Evolutionary conservation across 2,888 invertebrate species (phyloP), one percentile per base, ranked within the genome.

Genomic region (Trilocha varians): DNA sequence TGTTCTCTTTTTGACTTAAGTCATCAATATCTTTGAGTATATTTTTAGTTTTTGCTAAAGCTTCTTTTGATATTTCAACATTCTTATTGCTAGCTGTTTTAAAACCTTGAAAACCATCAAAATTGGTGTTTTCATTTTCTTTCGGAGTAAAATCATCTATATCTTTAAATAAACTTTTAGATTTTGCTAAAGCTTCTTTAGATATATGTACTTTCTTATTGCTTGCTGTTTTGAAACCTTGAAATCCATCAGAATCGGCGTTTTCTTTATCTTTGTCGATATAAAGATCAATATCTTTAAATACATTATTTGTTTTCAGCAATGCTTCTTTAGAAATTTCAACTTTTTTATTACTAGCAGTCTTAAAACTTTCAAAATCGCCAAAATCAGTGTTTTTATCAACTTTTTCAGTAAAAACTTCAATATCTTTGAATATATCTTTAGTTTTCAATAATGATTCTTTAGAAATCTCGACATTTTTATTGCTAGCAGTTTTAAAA

Each of bases 201-300:
- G 76, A 73, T 40, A 79, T 53, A 16, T 47, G 46, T 13, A 83
- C 63, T 9, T 51, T 44, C 52, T 75, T 78, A 36, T 78, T 77
- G 45, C 61, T 72, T 15, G 78, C 82, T n/a, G 75, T 75, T 53
- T 63, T 57, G 52, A 84, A 83, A 11, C 72, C 78, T 33, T 36
- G 25, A 35, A 41, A 43, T 38, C 46, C 39, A 8, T 18, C 2
- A 48, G 42, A n/a, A 71, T 46, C n/a, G n/a, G 14, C 32, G n/a
- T 40, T 44, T 32, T 3, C 36, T 13, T 15, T 16, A 13, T 15
- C n/a, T n/a, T n/a, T n/a, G n/a, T 15, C 1, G 16, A 13, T 15
- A 40, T 15, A 15, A 16, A 13, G 8, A 41, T 52, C 47, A 38
- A 52, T 54, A 49, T 72, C 58, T 34, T 67, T 48, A 43, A 71